Conservation (phyloP, 37 sponge, comb jelly and placozoan species). For the Geodia barretti region DNA sequence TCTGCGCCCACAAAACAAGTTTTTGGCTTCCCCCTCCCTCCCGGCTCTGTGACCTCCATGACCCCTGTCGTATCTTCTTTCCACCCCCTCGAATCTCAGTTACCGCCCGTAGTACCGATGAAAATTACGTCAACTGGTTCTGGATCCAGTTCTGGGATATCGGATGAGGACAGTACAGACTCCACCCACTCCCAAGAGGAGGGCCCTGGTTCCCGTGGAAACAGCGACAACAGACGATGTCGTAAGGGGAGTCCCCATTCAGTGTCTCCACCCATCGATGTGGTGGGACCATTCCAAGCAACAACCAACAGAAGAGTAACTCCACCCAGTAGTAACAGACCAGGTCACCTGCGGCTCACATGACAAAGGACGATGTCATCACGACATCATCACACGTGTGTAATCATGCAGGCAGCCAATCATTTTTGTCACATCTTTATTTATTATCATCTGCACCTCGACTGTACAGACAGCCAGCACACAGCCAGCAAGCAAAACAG, state of each 20-base stretch:
- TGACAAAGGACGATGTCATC: slow-evolving; percentile 10
- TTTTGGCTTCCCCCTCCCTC: slow-evolving; percentile 63
- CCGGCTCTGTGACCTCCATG: neutral
- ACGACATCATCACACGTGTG: neutral
- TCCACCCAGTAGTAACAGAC: slow-evolving; percentile 48
- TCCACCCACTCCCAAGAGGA: neutral
- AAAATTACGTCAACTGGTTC: neutral
- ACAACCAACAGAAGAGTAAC: slow-evolving; percentile 31
- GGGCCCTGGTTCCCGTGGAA: neutral
- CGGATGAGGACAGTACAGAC: neutral
- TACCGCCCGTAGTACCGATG: neutral
- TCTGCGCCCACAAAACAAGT: slow-evolving; percentile 18
- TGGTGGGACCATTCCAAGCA: slow-evolving; percentile 25
- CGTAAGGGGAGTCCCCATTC: slow-evolving; percentile 9
- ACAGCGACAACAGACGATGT: neutral
- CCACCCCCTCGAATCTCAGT: neutral
- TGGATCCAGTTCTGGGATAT: neutral
- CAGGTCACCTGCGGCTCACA: slow-evolving; percentile 42
- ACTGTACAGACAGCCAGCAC: too few relatives aligned
- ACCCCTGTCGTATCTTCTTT: neutral
- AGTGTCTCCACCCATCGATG: slow-evolving; percentile 24
- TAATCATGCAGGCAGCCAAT: neutral
- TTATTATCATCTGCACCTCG: neutral
- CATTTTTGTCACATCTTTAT: neutral
- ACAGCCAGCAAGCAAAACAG: too few relatives aligned